phyloP scores from a whole-genome alignment of 2,113 vertebrate species.

The Misgurnus anguillicaudatus region DNA sequence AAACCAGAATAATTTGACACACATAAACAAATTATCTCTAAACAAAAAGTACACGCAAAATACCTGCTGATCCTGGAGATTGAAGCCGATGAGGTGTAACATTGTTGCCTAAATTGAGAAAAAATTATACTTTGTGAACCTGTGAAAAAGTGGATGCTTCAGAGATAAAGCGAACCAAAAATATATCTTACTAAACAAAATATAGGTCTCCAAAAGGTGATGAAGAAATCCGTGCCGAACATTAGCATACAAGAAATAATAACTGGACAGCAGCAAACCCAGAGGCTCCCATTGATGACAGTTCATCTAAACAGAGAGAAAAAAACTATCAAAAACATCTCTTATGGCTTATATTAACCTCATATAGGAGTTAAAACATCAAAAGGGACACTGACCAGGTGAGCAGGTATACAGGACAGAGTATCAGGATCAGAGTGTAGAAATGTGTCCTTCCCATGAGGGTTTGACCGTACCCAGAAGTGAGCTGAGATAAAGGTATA shows the following conservation, averaged over 20 bases:
- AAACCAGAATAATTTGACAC: too few species aligned
- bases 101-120: too few species aligned
- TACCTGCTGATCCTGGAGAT: background rate
- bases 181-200: conserved; percentile 70
- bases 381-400: conserved; percentile 72
- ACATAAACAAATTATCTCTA: too few species aligned
- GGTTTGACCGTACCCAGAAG: conserved; percentile 78
- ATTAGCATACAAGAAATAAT: conserved; percentile 76
- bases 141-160: background rate
- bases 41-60: background rate
- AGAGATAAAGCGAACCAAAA: background rate
- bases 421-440: conserved; percentile 72
- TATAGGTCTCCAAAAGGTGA: conserved; percentile 74
- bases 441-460: conserved; percentile 71
- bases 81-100: background rate
- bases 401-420: conserved; percentile 75
- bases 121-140: too few species aligned
- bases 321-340: background rate
- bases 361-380: background rate
- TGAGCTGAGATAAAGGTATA: conserved; percentile 63
- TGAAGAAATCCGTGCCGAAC: conserved; percentile 74
- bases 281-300: conserved; percentile 66
- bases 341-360: background rate
- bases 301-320: conserved; percentile 67
- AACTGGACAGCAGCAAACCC: conserved; percentile 74